Percentiles rank a stretch among this genome's conserved stretches.
Conservation (phyloP, 1,140 invertebrate genomes). For the Propsilocerus akamusi region DNA sequence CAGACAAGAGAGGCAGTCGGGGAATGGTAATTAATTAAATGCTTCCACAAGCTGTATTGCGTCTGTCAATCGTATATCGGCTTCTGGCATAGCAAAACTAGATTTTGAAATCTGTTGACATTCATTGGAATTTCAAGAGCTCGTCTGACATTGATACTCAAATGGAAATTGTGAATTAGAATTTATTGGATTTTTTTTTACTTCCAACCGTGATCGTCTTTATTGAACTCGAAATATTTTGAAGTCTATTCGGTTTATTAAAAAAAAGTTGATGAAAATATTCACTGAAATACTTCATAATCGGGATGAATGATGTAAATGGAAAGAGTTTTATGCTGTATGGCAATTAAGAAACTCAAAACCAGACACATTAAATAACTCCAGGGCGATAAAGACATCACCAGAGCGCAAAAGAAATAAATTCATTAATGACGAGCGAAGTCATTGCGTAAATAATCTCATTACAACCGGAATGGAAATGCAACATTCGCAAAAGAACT, state of each 20-base stretch:
- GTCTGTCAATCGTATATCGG: background rate
- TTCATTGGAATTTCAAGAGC: slow-evolving; percentile 1
- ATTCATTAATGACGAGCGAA: too few species aligned
- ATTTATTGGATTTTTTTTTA: background rate
- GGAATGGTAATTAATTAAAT: background rate
- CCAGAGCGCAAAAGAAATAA: too few species aligned
- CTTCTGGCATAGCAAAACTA: too few species aligned
- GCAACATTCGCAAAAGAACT: background rate
- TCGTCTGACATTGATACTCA: background rate
- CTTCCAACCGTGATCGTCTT: background rate
- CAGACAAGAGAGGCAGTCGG: background rate
- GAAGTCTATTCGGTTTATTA: too few species aligned
- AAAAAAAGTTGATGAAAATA: background rate
- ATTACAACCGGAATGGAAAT: background rate
- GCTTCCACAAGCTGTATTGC: background rate
- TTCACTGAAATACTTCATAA: background rate
- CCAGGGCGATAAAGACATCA: too few species aligned
- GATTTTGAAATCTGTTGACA: background rate
- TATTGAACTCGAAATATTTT: too few species aligned
- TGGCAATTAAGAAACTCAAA: too few species aligned
- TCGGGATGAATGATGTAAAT: background rate
- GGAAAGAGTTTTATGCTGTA: background rate
- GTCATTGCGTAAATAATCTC: too few species aligned
- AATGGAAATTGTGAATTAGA: background rate
- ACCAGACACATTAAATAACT: too few species aligned